Conservation (phyloP, 1,140 invertebrate species). For the Neodiprion fabricii region DNA sequence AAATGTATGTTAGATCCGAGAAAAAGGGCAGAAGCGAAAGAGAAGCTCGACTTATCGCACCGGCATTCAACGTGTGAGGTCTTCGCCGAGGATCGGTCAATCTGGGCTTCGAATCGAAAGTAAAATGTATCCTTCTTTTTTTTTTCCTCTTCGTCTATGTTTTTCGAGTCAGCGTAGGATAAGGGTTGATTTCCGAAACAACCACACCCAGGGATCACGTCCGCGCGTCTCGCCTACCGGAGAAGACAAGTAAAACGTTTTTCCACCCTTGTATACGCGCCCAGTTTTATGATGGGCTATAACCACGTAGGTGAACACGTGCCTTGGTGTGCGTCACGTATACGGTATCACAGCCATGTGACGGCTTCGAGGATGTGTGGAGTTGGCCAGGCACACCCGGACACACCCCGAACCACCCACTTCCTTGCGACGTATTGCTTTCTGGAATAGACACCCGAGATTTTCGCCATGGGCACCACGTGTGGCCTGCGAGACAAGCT, state of each 20-base stretch:
- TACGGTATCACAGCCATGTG: background rate
- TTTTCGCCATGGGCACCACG: background rate
- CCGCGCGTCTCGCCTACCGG: background rate
- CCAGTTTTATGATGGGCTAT: background rate
- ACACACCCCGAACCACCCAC: constrained; percentile 6
- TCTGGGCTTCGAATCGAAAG: background rate
- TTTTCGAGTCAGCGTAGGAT: background rate
- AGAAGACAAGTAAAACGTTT: constrained; percentile 7
- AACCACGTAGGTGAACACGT: background rate
- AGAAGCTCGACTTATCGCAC: background rate
- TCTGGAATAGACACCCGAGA: constrained; percentile 7
- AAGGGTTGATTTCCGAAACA: constrained; percentile 2
- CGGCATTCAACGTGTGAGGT: background rate
- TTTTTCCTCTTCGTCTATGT: background rate
- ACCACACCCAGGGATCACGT: background rate
- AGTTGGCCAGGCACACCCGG: background rate
- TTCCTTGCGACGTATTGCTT: constrained; percentile 7
- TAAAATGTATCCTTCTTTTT: background rate
- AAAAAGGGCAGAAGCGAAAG: too few relatives aligned
- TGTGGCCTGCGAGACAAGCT: background rate
- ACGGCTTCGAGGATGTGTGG: background rate
- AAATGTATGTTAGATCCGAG: too few relatives aligned
- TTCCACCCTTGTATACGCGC: background rate
- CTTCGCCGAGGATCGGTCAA: background rate
- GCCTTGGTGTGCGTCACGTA: background rate